These are phyloP conservation scores for Cepaea hortensis DNA, from an alignment of 2,888 invertebrate genomes.

Conservation along the genomic window DNA sequence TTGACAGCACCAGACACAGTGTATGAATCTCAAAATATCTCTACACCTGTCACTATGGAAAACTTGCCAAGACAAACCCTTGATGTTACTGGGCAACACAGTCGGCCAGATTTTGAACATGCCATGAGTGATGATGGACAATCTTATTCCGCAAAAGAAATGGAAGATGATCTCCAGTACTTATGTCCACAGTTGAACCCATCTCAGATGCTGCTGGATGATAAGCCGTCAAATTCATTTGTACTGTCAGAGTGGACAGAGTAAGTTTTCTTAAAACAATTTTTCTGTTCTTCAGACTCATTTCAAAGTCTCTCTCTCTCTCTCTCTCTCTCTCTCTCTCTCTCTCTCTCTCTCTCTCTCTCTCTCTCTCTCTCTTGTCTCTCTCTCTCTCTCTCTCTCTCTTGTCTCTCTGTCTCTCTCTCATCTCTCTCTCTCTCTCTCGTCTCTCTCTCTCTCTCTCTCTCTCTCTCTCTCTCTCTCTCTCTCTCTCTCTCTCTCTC, in stretches of 20 bases:
- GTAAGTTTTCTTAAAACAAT: constrained; percentile 11
- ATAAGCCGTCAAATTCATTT: constrained; percentile 15
- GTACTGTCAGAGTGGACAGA: constrained; percentile 24
- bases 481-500: constrained; percentile 39
- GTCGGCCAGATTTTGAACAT: neutral
- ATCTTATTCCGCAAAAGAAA: neutral
- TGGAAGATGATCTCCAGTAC: neutral
- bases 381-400: constrained; percentile 16
- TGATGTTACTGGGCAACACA: neutral
- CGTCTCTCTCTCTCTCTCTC: constrained; percentile 11
- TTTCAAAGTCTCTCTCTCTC: too few species aligned
- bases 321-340: too few species aligned
- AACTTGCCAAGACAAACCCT: neutral
- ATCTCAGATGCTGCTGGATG: neutral
- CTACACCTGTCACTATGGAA: neutral
- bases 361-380: constrained; percentile 23
- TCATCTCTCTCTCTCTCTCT: too few species aligned
- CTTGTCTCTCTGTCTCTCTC: neutral
- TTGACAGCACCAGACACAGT: neutral
- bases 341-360: constrained; percentile 22
- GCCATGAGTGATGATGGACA: neutral
- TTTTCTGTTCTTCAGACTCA: too few species aligned
- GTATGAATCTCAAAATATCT: neutral
- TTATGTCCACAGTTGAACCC: neutral
- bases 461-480: constrained; percentile 20